These are phyloP conservation scores for Sebastes oblongus DNA, from an alignment of 2,797 vertebrate species.

Conservation along the genomic window DNA sequence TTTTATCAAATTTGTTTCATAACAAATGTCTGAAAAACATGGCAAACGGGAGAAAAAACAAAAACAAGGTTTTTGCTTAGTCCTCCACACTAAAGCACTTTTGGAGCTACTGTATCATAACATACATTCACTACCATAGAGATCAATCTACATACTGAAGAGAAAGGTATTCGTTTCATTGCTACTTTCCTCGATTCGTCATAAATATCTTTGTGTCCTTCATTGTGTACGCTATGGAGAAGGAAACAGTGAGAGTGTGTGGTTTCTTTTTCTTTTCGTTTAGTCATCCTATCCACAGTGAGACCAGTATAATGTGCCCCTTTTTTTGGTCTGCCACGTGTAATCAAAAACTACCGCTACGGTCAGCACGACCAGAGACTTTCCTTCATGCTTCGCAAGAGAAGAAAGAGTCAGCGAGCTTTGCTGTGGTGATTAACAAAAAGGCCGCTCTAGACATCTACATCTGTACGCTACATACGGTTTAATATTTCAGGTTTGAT, in stretches of 20 bases:
- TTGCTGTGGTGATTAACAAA: constrained; percentile 32
- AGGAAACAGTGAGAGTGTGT: constrained; percentile 13
- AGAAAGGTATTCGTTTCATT: constrained; percentile 7
- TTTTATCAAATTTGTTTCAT: constrained; percentile 54
- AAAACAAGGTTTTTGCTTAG: constrained; percentile 41
- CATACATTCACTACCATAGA: constrained; percentile 64
- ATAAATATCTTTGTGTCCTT: constrained; percentile 68
- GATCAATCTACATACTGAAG: constrained; percentile 27
- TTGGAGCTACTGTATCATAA: constrained; percentile 57
- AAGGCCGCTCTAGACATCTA: constrained; percentile 8
- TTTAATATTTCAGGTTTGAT: constrained; percentile 45
- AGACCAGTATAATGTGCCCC: constrained; percentile 55
- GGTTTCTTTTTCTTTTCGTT: constrained; percentile 20
- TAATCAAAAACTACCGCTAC: constrained; percentile 50
- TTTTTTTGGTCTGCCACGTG: constrained; percentile 54
- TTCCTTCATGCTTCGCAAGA: constrained; percentile 37
- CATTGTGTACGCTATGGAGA: constrained; percentile 20
- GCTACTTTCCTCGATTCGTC: constrained; percentile 26
- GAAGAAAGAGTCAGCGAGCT: constrained; percentile 8
- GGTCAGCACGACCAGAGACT: constrained; percentile 24
- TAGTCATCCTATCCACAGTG: constrained; percentile 59
- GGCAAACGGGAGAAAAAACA: constrained; percentile 50
- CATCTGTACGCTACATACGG: constrained; percentile 57
- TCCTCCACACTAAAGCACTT: constrained; percentile 66
- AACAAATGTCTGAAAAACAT: constrained; percentile 58